Conservation (phyloP, 2,888 invertebrate species). For the Rhaphigaster nebulosa region DNA sequence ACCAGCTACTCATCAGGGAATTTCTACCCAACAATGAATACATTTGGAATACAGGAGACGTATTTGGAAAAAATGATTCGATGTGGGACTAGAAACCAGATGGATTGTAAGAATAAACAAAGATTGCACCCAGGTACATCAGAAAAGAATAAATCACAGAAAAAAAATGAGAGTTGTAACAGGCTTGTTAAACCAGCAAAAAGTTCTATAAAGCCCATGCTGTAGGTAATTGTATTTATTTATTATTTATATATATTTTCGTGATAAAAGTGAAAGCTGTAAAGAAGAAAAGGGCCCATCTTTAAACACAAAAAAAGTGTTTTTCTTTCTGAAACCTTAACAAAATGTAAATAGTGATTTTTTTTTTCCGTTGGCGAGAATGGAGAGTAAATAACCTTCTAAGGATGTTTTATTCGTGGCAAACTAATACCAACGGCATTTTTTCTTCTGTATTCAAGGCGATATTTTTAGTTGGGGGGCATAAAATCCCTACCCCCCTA, state of each 20-base stretch:
- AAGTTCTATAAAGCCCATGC: too few relatives aligned
- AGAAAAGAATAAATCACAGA: too few relatives aligned
- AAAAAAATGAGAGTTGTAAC: too few relatives aligned
- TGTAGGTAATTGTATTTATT: too few relatives aligned
- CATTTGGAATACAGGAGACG: too few relatives aligned
- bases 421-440: slow-evolving; percentile 57
- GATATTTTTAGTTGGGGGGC: slow-evolving; percentile 48
- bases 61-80: too few relatives aligned
- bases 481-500: neutral
- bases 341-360: slow-evolving; percentile 57
- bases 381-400: slow-evolving; percentile 37
- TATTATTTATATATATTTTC: neutral
- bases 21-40: too few relatives aligned
- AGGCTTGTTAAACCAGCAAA: too few relatives aligned
- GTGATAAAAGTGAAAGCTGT: neutral
- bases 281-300: neutral
- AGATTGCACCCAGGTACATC: too few relatives aligned
- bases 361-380: slow-evolving; percentile 4
- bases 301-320: slow-evolving; percentile 29
- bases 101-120: too few relatives aligned
- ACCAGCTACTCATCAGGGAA: too few relatives aligned
- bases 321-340: slow-evolving; percentile 53
- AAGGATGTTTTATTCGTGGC: slow-evolving; percentile 56
- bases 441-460: slow-evolving; percentile 39
- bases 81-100: too few relatives aligned